Conservation (phyloP, 2,797 vertebrate genomes). For the Amniataba percoides region DNA sequence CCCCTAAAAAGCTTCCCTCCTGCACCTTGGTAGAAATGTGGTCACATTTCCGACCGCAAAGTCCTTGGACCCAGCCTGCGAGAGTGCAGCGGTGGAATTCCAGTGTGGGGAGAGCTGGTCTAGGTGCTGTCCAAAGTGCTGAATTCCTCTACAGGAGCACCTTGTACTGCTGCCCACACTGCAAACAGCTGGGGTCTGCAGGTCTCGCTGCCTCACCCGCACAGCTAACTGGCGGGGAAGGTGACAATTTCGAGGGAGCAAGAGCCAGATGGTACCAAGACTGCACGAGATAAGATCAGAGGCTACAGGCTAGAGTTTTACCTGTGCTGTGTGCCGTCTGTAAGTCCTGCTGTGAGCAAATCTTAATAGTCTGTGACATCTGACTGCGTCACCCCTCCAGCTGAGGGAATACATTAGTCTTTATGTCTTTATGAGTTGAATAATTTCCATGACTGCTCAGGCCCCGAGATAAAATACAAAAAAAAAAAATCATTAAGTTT, state of each 20-base stretch:
- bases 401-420: not conserved
- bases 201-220: slow-evolving; percentile 57
- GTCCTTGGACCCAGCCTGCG: slow-evolving; percentile 67
- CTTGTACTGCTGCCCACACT: slow-evolving; percentile 83
- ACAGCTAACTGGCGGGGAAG: slow-evolving; percentile 20
- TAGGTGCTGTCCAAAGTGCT: slow-evolving; percentile 92
- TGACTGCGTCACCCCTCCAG: not conserved
- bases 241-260: not conserved
- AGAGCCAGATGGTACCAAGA: slow-evolving; percentile 6
- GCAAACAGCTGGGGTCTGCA: slow-evolving; percentile 73
- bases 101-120: slow-evolving; percentile 79
- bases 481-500: too few relatives aligned
- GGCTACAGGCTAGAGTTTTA: slow-evolving; percentile 10
- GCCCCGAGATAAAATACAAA: too few relatives aligned
- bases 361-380: not conserved
- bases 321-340: not conserved
- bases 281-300: not conserved
- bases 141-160: slow-evolving; percentile 87
- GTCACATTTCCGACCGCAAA: slow-evolving; percentile 71
- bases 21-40: slow-evolving; percentile 76
- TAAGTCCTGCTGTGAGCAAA: not conserved
- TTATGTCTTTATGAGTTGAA: not conserved
- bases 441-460: not conserved
- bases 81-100: slow-evolving; percentile 77
- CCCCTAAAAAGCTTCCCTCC: slow-evolving; percentile 39